Evolutionary conservation across 2,888 invertebrate species (phyloP).

Genomic region (Plutella xylostella): DNA sequence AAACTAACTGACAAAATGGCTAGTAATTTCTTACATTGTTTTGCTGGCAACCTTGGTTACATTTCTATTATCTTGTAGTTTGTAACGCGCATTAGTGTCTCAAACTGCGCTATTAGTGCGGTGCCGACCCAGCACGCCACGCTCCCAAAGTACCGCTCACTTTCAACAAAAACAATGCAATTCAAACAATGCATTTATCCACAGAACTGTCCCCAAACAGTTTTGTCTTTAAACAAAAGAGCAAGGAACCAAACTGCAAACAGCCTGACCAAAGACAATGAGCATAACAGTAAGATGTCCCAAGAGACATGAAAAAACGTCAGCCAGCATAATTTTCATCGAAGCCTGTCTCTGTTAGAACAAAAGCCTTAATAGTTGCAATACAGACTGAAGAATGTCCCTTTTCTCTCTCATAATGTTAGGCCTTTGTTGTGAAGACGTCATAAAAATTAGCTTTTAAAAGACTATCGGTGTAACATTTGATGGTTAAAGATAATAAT

Average conservation of each 20-base stretch:
- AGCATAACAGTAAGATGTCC: neutral
- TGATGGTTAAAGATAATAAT: constrained; percentile 55
- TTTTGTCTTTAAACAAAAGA: neutral
- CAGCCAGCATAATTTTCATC: neutral
- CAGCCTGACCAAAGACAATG: neutral
- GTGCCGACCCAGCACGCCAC: no score
- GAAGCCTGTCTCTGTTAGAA: constrained; percentile 12
- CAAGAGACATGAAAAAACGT: neutral
- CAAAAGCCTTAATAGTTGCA: constrained; percentile 34
- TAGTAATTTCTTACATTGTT: no score
- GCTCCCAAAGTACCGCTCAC: no score
- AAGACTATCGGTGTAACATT: constrained; percentile 56
- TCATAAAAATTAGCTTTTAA: constrained; percentile 60
- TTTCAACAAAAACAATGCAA: no score
- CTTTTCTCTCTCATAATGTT: constrained; percentile 50
- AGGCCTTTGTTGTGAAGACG: constrained; percentile 46
- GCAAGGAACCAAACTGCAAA: neutral
- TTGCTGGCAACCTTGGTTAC: no score
- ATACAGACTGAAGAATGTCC: constrained; percentile 41
- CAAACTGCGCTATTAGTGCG: no score
- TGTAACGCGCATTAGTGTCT: no score
- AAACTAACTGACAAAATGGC: no score
- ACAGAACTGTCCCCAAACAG: constrained; percentile 1
- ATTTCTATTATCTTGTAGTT: no score
- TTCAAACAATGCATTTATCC: no score